Evolutionary conservation across 2,797 vertebrate species (phyloP).

Genomic region (Coendou prehensilis): DNA sequence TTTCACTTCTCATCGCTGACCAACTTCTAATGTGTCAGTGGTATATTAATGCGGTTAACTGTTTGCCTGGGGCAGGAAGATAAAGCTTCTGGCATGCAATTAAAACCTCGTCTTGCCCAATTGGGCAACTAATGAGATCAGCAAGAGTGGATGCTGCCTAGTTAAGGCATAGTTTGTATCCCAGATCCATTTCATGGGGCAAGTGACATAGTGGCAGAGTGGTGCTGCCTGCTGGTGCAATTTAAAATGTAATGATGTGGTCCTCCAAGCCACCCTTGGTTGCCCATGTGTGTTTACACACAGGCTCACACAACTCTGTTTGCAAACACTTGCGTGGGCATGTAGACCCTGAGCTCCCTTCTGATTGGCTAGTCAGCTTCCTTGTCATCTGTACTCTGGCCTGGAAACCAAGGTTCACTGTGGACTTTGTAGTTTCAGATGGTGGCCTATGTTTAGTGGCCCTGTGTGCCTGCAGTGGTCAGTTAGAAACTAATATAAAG

Average conservation of each 20-base stretch:
- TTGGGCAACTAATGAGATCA: constrained; percentile 88
- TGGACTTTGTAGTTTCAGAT: background rate
- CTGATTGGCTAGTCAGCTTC: background rate
- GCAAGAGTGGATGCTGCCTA: constrained; percentile 85
- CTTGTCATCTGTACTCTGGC: background rate
- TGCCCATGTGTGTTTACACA: fast-evolving
- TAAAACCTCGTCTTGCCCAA: constrained; percentile 87
- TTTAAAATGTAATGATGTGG: background rate
- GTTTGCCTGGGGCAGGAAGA: constrained; percentile 85
- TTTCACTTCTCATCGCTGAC: constrained; percentile 81
- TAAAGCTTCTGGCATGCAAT: constrained; percentile 85
- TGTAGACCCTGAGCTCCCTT: fast-evolving
- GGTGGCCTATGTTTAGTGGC: fast-evolving
- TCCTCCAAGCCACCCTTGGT: background rate
- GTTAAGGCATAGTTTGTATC: constrained; percentile 86
- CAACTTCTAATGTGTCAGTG: constrained; percentile 78
- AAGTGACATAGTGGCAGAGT: constrained; percentile 69
- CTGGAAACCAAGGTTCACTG: background rate
- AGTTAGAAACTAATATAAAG: background rate
- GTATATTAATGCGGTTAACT: constrained; percentile 86
- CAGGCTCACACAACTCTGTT: background rate
- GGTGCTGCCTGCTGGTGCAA: constrained; percentile 55
- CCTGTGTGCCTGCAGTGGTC: background rate
- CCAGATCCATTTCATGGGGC: constrained; percentile 71
- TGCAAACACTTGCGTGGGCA: background rate